Base-by-base conservation (phyloP, 2,888 invertebrate genomes). In the Drosophila picticornis region DNA sequence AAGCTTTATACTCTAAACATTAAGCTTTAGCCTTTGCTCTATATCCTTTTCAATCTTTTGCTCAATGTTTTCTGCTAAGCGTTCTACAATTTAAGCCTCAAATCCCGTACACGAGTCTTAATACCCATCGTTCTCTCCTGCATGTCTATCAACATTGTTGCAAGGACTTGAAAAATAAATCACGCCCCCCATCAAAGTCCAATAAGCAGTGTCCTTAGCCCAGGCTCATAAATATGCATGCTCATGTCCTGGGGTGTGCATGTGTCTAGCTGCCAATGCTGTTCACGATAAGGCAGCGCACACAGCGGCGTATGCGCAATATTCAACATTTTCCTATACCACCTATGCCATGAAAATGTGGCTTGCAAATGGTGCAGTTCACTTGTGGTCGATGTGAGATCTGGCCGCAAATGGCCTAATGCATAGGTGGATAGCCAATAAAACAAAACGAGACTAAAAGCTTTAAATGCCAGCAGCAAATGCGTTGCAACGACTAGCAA, bases 201-300 rank as follows among this genome's bases (percentile, higher is more conserved):
- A 62, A 80, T 78, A 79, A 78, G 72, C 76, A 80, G 76, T 62
- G 76, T 76, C 72, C 76, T 78, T 65, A 75, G 61, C 55, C 60
- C 22, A 38, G 55, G n/a, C 88, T 75, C 88, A 84, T 84, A 84
- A 87, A 88, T 87, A 87, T 84, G 83, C 84, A 61, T 59, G 48
- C 72, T 80, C 85, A 84, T 77, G 85, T 79, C 63, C 77, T 50
- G 51, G 32, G 43, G 52, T 25, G 36, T 29, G 36, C 34, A 40
- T 40, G 29, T 19, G 13, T 16, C 50, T 19, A 27, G 34, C 62
- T 70, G 60, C 68, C 72, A 66, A 62, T 71, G 78, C 72, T 65
- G 40, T 62, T 38, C 60, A 65, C 75, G 80, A 84, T 87, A 87
- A 84, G 73, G 52, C 72, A 38, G 38, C 56, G 50, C 52, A 59